These are phyloP conservation scores for Xanthia togata DNA, from an alignment of 2,888 invertebrate genomes.

Conservation along the genomic window DNA sequence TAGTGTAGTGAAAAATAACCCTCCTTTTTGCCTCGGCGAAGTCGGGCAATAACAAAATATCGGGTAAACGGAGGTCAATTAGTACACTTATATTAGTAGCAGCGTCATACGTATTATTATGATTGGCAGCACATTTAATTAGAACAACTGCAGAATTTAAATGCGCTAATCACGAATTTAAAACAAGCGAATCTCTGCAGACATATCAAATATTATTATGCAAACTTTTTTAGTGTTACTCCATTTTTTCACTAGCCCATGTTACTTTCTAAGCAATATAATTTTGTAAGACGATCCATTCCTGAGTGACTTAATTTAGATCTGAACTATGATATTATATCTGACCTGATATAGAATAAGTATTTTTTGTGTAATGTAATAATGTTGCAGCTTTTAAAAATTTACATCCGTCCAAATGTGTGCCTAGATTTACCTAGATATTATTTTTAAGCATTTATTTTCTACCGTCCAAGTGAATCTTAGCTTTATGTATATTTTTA, in stretches of 20 bases:
- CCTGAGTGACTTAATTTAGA: constrained; percentile 33
- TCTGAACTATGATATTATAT: constrained; percentile 44
- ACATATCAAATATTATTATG: neutral
- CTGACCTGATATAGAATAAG: constrained; percentile 29
- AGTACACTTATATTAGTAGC: neutral
- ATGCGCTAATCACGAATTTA: neutral
- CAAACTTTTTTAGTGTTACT: neutral
- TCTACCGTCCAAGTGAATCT: constrained; percentile 42
- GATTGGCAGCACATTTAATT: neutral
- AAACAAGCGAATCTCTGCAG: neutral
- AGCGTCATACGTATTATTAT: neutral
- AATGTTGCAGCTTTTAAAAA: constrained; percentile 34
- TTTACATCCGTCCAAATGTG: constrained; percentile 54
- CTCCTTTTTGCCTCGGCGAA: too few species aligned
- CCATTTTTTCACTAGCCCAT: neutral
- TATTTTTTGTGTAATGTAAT: constrained; percentile 1
- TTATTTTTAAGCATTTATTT: constrained; percentile 37
- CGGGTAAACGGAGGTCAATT: neutral
- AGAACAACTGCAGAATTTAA: neutral
- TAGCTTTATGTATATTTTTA: constrained; percentile 26
- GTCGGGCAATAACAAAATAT: neutral
- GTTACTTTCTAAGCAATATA: constrained; percentile 15
- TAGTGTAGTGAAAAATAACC: too few species aligned
- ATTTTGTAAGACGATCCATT: constrained; percentile 20
- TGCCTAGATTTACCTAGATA: constrained; percentile 29